phyloP scores from a whole-genome alignment of 2,113 vertebrate genomes.

The Protobothrops mucrosquamatus region DNA sequence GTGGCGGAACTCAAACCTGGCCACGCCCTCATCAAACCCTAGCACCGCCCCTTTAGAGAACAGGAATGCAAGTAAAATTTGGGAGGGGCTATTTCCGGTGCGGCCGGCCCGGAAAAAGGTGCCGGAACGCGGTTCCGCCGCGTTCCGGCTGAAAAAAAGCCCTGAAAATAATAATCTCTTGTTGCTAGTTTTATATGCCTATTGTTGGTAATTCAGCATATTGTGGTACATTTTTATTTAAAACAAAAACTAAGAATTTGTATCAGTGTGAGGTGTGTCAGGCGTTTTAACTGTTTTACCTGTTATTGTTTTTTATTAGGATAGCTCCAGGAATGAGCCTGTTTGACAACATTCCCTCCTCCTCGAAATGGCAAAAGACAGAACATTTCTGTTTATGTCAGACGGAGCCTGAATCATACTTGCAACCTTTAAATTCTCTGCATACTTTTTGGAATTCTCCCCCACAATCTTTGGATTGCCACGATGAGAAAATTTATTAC shows the following conservation, averaged over 20 bases:
- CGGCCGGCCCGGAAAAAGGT: too few relatives aligned
- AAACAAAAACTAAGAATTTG: constrained; percentile 1
- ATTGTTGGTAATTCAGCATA: neutral
- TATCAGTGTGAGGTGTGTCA: constrained; percentile 5
- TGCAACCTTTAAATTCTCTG: neutral
- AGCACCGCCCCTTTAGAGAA: too few relatives aligned
- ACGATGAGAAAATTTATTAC: constrained; percentile 70
- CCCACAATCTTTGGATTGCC: constrained; percentile 57
- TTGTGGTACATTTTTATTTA: neutral
- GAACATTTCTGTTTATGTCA: constrained; percentile 61
- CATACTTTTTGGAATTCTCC: constrained; percentile 34
- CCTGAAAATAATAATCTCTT: neutral
- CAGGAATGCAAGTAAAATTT: too few relatives aligned
- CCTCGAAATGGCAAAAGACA: constrained; percentile 39
- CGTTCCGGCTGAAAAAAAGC: too few relatives aligned
- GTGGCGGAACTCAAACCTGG: too few relatives aligned
- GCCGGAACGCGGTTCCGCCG: too few relatives aligned
- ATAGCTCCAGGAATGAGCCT: constrained; percentile 75
- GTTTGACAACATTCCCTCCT: constrained; percentile 69
- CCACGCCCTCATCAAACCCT: too few relatives aligned
- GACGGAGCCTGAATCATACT: constrained; percentile 41
- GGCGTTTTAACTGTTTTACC: constrained; percentile 17
- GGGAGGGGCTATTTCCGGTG: too few relatives aligned
- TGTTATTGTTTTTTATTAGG: constrained; percentile 61
- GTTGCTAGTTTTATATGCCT: neutral